Evolutionary conservation across 2,113 vertebrate species (phyloP), one percentile per base, ranked within the genome.

Genomic region (Petaurus breviceps): DNA sequence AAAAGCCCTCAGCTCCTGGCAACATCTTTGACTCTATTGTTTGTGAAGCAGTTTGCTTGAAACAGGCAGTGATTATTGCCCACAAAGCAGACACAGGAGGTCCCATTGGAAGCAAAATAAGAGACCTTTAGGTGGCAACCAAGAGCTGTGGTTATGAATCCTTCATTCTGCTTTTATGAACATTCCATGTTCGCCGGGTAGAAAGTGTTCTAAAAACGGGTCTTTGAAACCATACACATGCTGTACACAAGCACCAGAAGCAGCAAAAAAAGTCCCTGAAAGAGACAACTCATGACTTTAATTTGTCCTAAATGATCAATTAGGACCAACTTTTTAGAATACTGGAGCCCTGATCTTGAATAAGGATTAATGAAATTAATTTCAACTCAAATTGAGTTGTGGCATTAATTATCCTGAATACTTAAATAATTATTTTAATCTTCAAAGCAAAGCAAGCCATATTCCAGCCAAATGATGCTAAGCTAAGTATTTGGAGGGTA

Each of bases 111-210:
- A 97, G 96, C 50, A 96, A 94, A 93, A 89, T 3, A 95, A 92
- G 47, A 98, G 98, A 98, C 99, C 99, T 99, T 99, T 99, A 99
- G 99, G 98, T 99, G 99, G 98, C 99, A 98, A 98, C 96, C 98
- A 98, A 99, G 98, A 97, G 98, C 99, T 98, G 92, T 96, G 95
- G 52, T 98, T 98, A 97, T 97, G 95, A 98, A 98, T 98, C 95
- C 95, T 43, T 95, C 92, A 90, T 94, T 96, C 92, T 95, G 97
- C 92, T 97, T 97, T 95, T 91, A 90, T 96, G 46, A 95, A 68
- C 97, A 92, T 94, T 97, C 98, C 97, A 95, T 97, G 50, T 84
- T 96, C 51, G 97, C 52, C 97, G 51, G 52, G 92, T 98, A 93
- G 61, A 96, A 96, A 95, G 54, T 89, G 28, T n/a, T 95, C 52